These are phyloP conservation scores for Corythaeola cristata DNA, from an alignment of 2,113 vertebrate genomes.

Conservation along the genomic window DNA sequence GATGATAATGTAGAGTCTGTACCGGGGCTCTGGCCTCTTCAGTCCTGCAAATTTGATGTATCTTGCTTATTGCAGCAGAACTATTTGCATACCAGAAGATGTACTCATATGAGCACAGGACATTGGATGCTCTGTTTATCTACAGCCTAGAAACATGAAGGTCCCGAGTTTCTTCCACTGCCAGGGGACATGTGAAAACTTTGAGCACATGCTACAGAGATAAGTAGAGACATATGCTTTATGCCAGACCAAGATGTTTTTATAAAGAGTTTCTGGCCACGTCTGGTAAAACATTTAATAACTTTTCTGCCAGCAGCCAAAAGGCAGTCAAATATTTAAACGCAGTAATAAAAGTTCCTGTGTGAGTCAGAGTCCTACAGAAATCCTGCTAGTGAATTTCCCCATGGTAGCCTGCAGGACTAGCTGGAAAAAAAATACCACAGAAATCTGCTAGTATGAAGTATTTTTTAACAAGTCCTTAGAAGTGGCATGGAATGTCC, in stretches of 20 bases:
- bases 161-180: slow-evolving; percentile 24
- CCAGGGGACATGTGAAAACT: slow-evolving; percentile 18
- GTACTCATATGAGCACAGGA: not conserved
- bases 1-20: not conserved
- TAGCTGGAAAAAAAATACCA: not conserved
- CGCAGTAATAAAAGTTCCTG: slow-evolving; percentile 40
- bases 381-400: slow-evolving; percentile 28
- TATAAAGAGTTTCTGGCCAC: slow-evolving; percentile 34
- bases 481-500: not conserved
- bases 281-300: slow-evolving; percentile 61
- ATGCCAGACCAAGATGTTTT: slow-evolving; percentile 9
- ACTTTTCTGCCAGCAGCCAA: slow-evolving; percentile 23
- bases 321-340: slow-evolving; percentile 53
- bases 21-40: not conserved
- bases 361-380: slow-evolving; percentile 2
- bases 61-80: not conserved
- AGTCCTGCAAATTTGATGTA: not conserved
- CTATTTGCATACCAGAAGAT: slow-evolving; percentile 6
- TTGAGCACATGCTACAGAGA: slow-evolving; percentile 12
- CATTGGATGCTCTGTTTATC: slow-evolving; percentile 24
- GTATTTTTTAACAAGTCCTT: slow-evolving; percentile 10
- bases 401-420: slow-evolving; percentile 18
- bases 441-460: not conserved
- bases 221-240: slow-evolving; percentile 42
- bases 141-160: not conserved